Conservation (phyloP, 2,113 vertebrate genomes). For the Crotalus tigris region DNA sequence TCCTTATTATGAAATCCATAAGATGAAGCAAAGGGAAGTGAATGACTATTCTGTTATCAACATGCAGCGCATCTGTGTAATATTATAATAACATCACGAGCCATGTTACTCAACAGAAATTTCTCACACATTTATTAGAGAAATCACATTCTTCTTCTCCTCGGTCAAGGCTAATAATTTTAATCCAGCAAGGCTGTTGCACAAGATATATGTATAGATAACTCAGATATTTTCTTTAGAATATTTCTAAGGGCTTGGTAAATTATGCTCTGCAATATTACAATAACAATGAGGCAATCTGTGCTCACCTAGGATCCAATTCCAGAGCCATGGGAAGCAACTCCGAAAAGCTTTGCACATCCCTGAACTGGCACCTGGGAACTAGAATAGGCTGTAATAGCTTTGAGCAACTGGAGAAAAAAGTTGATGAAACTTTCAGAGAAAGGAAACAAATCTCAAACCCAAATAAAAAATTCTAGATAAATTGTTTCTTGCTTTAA, state of each 20-base stretch:
- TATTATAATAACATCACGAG: not conserved
- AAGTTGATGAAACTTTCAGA: not conserved
- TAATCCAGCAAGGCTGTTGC: not conserved
- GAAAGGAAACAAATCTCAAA: not conserved
- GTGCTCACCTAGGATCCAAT: conserved; percentile 47
- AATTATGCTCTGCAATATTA: conserved; percentile 34
- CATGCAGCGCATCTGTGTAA: not conserved
- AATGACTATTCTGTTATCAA: not conserved
- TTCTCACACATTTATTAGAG: no score
- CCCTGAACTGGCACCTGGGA: conserved; percentile 24
- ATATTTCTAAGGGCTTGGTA: conserved; percentile 15
- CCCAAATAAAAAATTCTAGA: not conserved
- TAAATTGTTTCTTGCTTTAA: not conserved
- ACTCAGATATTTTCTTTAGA: conserved; percentile 1
- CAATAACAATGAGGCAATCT: conserved; percentile 52
- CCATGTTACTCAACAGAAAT: not conserved
- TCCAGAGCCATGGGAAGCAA: conserved; percentile 45
- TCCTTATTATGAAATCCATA: not conserved
- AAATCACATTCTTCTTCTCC: no score
- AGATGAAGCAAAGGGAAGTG: not conserved
- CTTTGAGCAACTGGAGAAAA: not conserved
- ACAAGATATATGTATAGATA: not conserved
- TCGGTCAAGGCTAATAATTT: no score
- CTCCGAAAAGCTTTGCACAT: conserved; percentile 30
- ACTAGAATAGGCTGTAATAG: conserved; percentile 12